phyloP scores from a whole-genome alignment of 2,113 vertebrate genomes.

The crab-eating macaque (Macaca fascicularis) region DNA sequence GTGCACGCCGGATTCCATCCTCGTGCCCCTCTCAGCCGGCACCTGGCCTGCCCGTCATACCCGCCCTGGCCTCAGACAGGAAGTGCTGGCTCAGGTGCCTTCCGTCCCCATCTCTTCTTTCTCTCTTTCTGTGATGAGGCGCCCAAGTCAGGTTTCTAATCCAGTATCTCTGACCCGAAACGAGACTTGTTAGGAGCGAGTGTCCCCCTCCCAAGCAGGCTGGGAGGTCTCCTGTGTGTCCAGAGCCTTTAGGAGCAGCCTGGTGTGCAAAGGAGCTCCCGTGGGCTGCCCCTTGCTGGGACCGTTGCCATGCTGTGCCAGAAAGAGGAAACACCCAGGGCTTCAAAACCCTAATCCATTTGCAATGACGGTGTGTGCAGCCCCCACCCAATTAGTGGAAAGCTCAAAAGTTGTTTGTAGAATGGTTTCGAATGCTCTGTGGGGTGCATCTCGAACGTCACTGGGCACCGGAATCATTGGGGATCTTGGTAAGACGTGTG shows the following conservation, averaged over 20 bases:
- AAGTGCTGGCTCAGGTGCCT: rapidly evolving
- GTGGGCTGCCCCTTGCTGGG: not conserved
- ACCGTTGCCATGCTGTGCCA: not conserved
- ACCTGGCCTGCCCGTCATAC: not conserved
- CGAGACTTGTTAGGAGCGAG: not conserved
- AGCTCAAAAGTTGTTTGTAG: not conserved
- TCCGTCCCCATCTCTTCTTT: not conserved
- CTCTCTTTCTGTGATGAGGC: not conserved
- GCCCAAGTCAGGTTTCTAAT: not conserved
- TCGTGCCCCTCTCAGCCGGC: not conserved
- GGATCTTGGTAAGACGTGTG: not conserved
- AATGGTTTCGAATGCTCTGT: not conserved
- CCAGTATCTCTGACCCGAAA: not conserved
- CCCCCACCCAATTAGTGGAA: not conserved
- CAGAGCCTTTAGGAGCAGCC: not conserved
- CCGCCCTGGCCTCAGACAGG: not conserved
- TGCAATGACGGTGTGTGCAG: too few relatives aligned
- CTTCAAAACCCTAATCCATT: not conserved
- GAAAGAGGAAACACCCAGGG: not conserved
- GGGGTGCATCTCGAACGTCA: not conserved
- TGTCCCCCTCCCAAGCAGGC: not conserved
- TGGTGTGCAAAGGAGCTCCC: too few relatives aligned
- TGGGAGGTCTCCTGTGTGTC: not conserved
- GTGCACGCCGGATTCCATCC: not conserved
- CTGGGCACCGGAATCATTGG: not conserved